phyloP scores from a whole-genome alignment of 2,113 vertebrate genomes.

The Lagopus leucura region DNA sequence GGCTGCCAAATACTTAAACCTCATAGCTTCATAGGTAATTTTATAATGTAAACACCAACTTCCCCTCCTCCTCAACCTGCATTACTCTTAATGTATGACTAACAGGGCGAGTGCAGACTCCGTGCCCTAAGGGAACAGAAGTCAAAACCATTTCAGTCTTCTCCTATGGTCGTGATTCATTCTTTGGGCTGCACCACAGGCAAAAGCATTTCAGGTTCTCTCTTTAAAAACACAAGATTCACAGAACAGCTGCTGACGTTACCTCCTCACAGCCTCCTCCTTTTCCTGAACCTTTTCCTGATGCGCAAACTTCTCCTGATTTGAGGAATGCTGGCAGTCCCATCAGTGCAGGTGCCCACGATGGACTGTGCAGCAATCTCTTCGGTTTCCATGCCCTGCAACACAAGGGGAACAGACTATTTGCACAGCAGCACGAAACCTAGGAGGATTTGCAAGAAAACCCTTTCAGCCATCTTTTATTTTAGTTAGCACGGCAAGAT shows the following conservation, averaged over 20 bases:
- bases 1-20: background rate
- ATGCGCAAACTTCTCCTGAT: slow-evolving; percentile 42
- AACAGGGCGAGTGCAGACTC: background rate
- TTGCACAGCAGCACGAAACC: background rate
- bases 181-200: background rate
- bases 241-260: background rate
- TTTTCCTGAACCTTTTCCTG: slow-evolving; percentile 63
- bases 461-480: background rate
- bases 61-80: background rate
- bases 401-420: background rate
- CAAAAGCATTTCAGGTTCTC: background rate
- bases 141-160: background rate
- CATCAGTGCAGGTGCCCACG: background rate
- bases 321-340: background rate
- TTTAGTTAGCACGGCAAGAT: background rate
- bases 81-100: background rate
- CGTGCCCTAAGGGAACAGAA: background rate
- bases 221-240: background rate
- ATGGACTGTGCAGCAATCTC: background rate
- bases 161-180: background rate
- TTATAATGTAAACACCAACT: background rate
- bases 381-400: slow-evolving; percentile 8
- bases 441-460: background rate
- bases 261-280: slow-evolving; percentile 27
- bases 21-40: background rate